phyloP scores from a whole-genome alignment of 2,888 invertebrate species.

The Hypselothyrea guttata region DNA sequence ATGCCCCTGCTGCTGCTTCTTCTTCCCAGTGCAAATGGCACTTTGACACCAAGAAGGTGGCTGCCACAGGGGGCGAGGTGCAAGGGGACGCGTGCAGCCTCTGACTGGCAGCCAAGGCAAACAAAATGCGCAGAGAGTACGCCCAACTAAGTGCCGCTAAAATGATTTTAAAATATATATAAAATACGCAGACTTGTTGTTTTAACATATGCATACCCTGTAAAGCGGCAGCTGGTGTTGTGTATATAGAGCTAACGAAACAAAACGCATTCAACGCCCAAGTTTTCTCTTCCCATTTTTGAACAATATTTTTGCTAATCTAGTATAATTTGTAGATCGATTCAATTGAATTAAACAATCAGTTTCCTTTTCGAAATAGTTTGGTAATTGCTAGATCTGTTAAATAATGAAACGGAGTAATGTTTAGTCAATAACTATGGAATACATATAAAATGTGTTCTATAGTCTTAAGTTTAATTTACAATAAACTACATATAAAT shows the following conservation, averaged over 20 bases:
- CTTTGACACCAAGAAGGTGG: constrained; percentile 45
- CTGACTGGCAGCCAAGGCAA: constrained; percentile 54
- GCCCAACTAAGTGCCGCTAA: constrained; percentile 66
- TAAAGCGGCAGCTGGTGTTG: background rate
- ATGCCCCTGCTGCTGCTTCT: background rate
- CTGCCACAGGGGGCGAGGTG: background rate
- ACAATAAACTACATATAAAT: too few species aligned
- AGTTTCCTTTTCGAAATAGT: too few species aligned
- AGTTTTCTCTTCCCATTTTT: too few species aligned
- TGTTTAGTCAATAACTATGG: too few species aligned
- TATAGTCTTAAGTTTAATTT: too few species aligned
- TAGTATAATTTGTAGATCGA: too few species aligned
- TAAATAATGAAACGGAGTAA: too few species aligned
- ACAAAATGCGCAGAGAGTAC: constrained; percentile 36
- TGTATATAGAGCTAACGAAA: background rate
- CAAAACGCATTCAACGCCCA: too few species aligned
- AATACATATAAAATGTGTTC: too few species aligned
- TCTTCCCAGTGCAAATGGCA: constrained; percentile 29
- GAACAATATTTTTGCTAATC: too few species aligned
- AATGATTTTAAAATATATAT: constrained; percentile 61
- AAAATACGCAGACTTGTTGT: constrained; percentile 28
- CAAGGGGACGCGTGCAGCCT: constrained; percentile 15
- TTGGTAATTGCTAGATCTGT: too few species aligned
- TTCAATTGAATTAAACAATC: too few species aligned
- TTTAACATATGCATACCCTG: constrained; percentile 36